Conservation (phyloP, 2,888 invertebrate species). For the Galerucella pusilla region DNA sequence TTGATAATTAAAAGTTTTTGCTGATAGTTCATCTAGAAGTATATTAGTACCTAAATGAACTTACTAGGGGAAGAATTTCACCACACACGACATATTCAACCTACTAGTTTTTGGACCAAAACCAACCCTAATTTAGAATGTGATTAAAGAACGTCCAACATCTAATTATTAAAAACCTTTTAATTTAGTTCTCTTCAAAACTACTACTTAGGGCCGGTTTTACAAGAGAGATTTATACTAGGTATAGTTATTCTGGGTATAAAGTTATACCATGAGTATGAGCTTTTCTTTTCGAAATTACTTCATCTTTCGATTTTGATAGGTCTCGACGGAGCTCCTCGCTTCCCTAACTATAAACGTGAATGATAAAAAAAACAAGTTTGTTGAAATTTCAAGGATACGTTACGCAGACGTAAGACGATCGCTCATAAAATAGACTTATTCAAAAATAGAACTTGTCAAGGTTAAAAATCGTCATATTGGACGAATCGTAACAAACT, state of each 20-base stretch:
- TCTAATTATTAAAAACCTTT: not conserved
- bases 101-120: not conserved
- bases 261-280: no score
- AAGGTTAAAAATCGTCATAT: not conserved
- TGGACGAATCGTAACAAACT: not conserved
- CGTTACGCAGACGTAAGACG: not conserved
- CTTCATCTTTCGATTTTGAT: no score
- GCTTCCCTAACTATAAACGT: no score
- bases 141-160: conserved; percentile 9
- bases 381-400: not conserved
- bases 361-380: not conserved
- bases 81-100: no score
- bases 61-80: no score
- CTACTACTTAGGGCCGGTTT: not conserved
- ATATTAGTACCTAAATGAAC: no score
- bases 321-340: no score
- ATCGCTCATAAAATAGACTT: not conserved
- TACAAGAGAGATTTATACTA: no score
- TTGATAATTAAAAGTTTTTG: no score
- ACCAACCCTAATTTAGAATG: conserved; percentile 16
- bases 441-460: not conserved
- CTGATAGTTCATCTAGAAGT: no score
- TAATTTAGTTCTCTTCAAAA: not conserved
- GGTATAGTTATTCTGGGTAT: no score
- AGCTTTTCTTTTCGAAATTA: no score